Evolutionary conservation across 2,888 invertebrate genomes (phyloP).

Genomic region (Leucophora obtusa): DNA sequence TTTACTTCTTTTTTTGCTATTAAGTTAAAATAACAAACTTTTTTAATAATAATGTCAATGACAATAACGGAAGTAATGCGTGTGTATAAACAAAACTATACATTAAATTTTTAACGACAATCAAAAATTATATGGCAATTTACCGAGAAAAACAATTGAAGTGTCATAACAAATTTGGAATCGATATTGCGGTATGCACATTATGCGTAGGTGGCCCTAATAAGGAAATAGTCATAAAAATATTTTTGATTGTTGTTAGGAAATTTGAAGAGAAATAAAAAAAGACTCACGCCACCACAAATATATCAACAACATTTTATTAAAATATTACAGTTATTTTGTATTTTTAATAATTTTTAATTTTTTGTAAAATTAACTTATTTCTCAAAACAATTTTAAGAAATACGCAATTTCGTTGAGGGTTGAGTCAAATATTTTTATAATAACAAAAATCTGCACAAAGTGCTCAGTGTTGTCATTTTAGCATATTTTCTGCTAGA

Average conservation of each 20-base stretch:
- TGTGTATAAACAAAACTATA: neutral
- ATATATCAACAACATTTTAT: neutral
- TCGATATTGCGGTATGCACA: neutral
- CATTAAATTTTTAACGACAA: conserved; percentile 16
- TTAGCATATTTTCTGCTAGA: too few species aligned
- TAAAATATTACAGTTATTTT: too few species aligned
- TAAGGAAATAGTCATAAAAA: conserved; percentile 2
- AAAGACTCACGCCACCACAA: neutral
- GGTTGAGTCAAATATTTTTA: too few species aligned
- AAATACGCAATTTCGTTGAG: too few species aligned
- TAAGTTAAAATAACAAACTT: neutral
- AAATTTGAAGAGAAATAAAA: conserved; percentile 19
- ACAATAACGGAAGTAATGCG: conserved; percentile 42
- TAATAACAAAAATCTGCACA: too few species aligned
- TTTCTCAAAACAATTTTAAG: too few species aligned
- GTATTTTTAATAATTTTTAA: too few species aligned
- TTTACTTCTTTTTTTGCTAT: neutral
- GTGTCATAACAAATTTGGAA: neutral
- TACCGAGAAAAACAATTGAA: neutral
- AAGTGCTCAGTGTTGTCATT: too few species aligned
- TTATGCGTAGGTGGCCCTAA: neutral
- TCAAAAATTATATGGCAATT: neutral
- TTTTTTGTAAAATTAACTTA: too few species aligned
- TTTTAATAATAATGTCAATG: conserved; percentile 20
- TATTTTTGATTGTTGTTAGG: neutral